Base-by-base conservation (phyloP, 2,888 invertebrate genomes). In the Phortica magna region DNA sequence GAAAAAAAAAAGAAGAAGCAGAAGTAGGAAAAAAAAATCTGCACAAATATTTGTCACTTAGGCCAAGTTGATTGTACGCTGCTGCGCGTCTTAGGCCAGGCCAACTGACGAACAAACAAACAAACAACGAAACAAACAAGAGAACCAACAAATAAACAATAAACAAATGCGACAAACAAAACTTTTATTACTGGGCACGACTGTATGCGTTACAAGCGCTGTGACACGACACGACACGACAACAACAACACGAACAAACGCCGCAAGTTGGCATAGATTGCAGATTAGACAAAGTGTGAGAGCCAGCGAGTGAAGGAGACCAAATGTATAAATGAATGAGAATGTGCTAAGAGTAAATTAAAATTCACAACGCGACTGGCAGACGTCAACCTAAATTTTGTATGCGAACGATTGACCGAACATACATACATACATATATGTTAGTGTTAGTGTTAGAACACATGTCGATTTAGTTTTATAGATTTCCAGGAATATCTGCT, bases 401-500 rank as follows among this genome's bases (percentile, higher is more conserved):
- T 31, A 17, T 6, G 12, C 6, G 31, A 31, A 31, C 31, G 31
- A 31, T 31, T 31, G 31, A 31, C 31, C 31, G 31, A 31, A 2
- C 57, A 2, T 17, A 53, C 19, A n/a, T 48, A 73, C 12, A 57
- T 17, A 57, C 0, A 41, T 9, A 19, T n/a, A 64, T 0, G 0
- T 31, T n/a, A 43, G 7, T 17, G 55, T 12, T 31, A 57, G 81
- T 78, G 22, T 14, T 22, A 31, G 53, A 81, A 76, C 80, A 76
- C 80, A 81, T 88, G 85, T 83, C 85, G 85, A 85, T 88, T 88
- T 87, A 87, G 85, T 68, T 71, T 22, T 71, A 79, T 85, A 85
- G 85, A 85, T 85, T 83, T 85, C 85, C 84, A 85, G 85, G 85
- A 85, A 85, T 83, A 74, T 55, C 1, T 65, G n/a, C 12, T 59